Evolutionary conservation across 2,797 vertebrate species (phyloP).

Genomic region (Scyliorhinus canicula): DNA sequence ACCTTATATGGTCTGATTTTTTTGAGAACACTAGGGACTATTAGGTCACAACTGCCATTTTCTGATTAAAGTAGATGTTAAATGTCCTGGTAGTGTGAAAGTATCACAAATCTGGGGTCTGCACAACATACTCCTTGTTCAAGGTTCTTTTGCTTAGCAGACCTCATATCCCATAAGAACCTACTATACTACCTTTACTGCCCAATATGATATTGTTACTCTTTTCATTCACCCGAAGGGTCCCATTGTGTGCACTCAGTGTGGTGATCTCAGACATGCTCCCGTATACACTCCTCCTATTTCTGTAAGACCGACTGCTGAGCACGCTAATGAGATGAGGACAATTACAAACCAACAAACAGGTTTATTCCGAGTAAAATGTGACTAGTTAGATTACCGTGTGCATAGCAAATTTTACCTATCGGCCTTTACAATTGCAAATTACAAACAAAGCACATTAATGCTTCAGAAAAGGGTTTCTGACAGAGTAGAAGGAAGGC

Average conservation of each 20-base stretch:
- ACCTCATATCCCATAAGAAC: neutral
- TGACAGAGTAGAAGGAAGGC: neutral
- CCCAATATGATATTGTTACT: neutral
- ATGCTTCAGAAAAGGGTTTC: neutral
- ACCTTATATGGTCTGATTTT: neutral
- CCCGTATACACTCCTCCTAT: neutral
- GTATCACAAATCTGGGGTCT: neutral
- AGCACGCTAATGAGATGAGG: neutral
- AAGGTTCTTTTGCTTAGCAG: neutral
- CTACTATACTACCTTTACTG: neutral
- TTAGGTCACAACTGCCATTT: neutral
- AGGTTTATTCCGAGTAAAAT: neutral
- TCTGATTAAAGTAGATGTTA: neutral
- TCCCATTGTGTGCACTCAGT: neutral
- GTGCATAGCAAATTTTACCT: neutral
- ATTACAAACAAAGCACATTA: neutral
- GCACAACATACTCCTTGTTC: neutral
- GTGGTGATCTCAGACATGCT: neutral
- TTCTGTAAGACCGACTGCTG: neutral
- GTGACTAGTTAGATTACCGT: neutral
- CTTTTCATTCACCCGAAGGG: neutral
- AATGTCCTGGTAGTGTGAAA: neutral
- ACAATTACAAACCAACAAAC: neutral
- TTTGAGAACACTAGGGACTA: neutral
- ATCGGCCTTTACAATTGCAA: neutral